Evolutionary conservation across 23 tunicate species (phyloP).

Genomic region (Styela plicata): DNA sequence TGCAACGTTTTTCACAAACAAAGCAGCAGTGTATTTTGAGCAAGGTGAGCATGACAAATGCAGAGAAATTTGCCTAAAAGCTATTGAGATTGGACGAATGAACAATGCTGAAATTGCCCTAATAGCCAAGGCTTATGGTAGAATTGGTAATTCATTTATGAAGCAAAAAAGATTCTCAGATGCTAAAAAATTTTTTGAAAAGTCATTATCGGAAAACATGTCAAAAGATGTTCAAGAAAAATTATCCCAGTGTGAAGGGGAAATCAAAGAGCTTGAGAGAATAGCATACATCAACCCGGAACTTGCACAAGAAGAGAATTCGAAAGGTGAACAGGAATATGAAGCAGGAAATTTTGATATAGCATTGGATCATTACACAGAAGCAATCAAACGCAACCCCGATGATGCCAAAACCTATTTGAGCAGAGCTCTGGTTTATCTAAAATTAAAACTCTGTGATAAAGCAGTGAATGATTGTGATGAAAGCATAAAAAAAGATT

Average conservation of each 20-base stretch:
- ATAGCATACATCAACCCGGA: conserved; percentile 82
- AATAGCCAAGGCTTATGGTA: conserved; percentile 75
- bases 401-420: conserved; percentile 65
- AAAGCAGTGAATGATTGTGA: conserved; percentile 84
- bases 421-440: conserved; percentile 73
- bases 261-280: conserved; percentile 50
- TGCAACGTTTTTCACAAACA: conserved; percentile 65
- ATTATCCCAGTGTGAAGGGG: conserved; percentile 66
- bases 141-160: conserved; percentile 82
- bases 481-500: conserved; percentile 56
- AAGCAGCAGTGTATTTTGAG: conserved; percentile 89
- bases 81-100: conserved; percentile 78
- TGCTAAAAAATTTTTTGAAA: conserved; percentile 59
- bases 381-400: conserved; percentile 87
- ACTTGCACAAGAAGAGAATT: conserved; percentile 59
- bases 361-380: conserved; percentile 73
- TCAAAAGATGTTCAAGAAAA: conserved; percentile 51
- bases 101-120: conserved; percentile 46
- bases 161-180: conserved; percentile 51
- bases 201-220: conserved; percentile 67
- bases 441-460: conserved; percentile 60
- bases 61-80: conserved; percentile 73
- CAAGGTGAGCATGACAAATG: conserved; percentile 72
- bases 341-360: conserved; percentile 65
- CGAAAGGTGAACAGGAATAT: conserved; percentile 71